Evolutionary conservation across 2,888 invertebrate species (phyloP).

Genomic region (Drosophila atroscutellata): DNA sequence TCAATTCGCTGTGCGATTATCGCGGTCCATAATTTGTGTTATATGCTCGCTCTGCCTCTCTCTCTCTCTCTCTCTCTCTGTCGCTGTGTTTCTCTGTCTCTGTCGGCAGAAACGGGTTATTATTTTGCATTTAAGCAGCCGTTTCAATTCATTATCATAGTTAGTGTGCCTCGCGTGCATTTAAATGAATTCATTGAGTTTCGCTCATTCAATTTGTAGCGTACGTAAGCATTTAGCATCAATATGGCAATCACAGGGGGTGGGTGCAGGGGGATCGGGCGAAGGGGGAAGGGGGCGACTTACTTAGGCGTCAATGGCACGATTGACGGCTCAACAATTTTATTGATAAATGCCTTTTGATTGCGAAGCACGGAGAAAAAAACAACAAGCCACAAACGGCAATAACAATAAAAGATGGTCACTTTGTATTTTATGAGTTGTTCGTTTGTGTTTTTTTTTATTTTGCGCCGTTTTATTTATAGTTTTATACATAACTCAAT

Average conservation of each 20-base stretch:
- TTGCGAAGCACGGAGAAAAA: conserved; percentile 8
- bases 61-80: background rate
- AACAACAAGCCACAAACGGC: conserved; percentile 5
- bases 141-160: conserved; percentile 79
- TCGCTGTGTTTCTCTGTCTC: background rate
- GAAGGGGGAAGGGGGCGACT: conserved; percentile 15
- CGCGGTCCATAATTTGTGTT: conserved; percentile 66
- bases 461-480: conserved; percentile 24
- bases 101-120: conserved; percentile 69
- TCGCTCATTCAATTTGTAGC: conserved; percentile 74
- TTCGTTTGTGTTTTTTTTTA: conserved; percentile 1
- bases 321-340: conserved; percentile 50
- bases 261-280: background rate
- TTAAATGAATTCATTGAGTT: conserved; percentile 79
- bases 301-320: conserved; percentile 60
- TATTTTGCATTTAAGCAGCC: conserved; percentile 73
- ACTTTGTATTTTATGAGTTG: conserved; percentile 18
- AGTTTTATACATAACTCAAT: conserved; percentile 74
- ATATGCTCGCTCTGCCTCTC: background rate
- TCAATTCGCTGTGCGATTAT: conserved; percentile 53
- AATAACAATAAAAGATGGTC: conserved; percentile 43
- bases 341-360: conserved; percentile 66
- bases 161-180: conserved; percentile 75
- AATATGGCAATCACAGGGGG: conserved; percentile 18
- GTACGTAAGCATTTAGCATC: conserved; percentile 71